Evolutionary conservation across 2,113 vertebrate genomes (phyloP).

Genomic region (Chaetorhynchus papuensis): DNA sequence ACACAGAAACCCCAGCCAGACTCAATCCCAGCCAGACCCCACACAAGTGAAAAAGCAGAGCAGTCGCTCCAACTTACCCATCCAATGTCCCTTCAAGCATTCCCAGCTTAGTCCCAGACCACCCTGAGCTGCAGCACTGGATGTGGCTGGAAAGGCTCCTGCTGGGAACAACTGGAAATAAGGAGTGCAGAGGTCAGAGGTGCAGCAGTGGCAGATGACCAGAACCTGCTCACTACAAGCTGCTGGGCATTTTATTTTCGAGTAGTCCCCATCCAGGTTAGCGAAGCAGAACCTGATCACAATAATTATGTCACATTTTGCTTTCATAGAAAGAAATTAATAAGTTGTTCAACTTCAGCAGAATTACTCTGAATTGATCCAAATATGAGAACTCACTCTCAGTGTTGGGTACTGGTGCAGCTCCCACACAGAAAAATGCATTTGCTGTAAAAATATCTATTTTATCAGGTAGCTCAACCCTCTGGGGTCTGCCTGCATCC

Average conservation of each 20-base stretch:
- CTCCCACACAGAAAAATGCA: neutral
- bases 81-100: neutral
- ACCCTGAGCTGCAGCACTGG: neutral
- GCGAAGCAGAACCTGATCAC: neutral
- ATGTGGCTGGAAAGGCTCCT: rapidly evolving
- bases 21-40: neutral
- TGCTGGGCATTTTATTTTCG: neutral
- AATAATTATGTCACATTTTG: neutral
- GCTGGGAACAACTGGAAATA: neutral
- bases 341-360: neutral
- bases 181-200: neutral
- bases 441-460: neutral
- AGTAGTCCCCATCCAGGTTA: neutral
- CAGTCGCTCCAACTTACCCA: neutral
- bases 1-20: neutral
- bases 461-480: neutral
- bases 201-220: neutral
- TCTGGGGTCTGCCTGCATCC: neutral
- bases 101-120: neutral
- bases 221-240: rapidly evolving
- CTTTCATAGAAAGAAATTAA: neutral
- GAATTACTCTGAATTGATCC: neutral
- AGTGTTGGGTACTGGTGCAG: neutral
- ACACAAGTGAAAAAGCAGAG: neutral
- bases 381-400: neutral